Base-by-base conservation (phyloP, 2,797 vertebrate species). In the Artibeus jamaicensis region DNA sequence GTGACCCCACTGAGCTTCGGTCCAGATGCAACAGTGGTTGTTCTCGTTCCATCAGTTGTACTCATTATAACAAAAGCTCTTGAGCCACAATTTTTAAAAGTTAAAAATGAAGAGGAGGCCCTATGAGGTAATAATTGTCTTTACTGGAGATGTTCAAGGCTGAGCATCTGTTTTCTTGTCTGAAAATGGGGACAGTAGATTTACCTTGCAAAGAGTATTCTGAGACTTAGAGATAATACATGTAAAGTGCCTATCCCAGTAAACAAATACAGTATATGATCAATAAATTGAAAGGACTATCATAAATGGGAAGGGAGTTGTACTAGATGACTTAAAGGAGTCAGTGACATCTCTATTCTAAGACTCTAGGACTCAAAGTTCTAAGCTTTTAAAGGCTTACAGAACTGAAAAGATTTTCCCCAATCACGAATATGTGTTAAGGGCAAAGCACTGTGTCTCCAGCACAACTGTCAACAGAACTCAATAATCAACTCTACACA, bases 1-100 rank as follows among this genome's bases (percentile, higher is more conserved):
- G 8, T 46, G 50, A 29, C 29, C 39, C 46, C 2, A 42, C 22
- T 86, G 48, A 89, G 18, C 74, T 83, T 86, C 59, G 57, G 26
- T 74, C 68, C 87, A 71, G 65, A 67, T 9, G 50, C 5, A 76
- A 62, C 29, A 18, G 16, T 57, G 42, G 2, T 11, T 21, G 71
- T 93, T 87, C 29, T 24, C 85, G 84, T 48, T n/a, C 88, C 83
- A 79, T 86, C 50, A 24, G 59, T 22, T 53, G 29, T 74, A 32
- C 16, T 91, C 78, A 62, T 48, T 95, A 96, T 91, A 83, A 94
- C 48, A 65, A 95, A 95, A 73, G 50, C 55, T 83, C 94, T 89
- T 50, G 74, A 92, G 76, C 32, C 84, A 91, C 26, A 46, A 71
- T 32, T 65, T 37, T 10, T 68, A 91, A 87, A 68, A 39, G 8